Conservation (phyloP, 1,140 invertebrate genomes). For the Batillaria attramentaria region DNA sequence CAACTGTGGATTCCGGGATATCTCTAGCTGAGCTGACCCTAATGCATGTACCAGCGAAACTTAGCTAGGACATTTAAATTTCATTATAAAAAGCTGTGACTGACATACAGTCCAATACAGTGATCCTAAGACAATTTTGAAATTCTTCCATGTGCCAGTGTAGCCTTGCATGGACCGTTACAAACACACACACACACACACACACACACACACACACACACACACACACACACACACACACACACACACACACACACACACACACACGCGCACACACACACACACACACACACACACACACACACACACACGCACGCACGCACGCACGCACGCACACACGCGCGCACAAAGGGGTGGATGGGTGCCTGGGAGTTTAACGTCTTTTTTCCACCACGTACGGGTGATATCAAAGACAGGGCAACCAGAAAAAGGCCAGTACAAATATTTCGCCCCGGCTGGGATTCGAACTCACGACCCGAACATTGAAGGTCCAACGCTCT, state of each 20-base stretch:
- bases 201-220: conserved; percentile 3
- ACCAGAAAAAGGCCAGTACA: not conserved
- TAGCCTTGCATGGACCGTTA: not conserved
- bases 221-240: conserved; percentile 2
- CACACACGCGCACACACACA: not conserved
- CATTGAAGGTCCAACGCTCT: not conserved
- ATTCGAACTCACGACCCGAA: too few relatives aligned
- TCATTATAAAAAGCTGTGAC: too few relatives aligned
- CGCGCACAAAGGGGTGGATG: not conserved
- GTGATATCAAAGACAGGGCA: not conserved
- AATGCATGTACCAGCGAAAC: too few relatives aligned
- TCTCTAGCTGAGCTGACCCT: too few relatives aligned
- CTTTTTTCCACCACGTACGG: not conserved
- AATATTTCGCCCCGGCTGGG: too few relatives aligned
- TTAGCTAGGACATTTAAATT: too few relatives aligned
- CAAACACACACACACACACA: not conserved
- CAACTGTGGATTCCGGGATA: too few relatives aligned
- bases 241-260: conserved; percentile 2
- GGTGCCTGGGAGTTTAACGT: not conserved
- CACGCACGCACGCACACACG: too few relatives aligned
- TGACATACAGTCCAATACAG: too few relatives aligned
- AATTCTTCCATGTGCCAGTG: not conserved
- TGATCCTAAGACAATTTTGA: too few relatives aligned
- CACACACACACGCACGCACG: too few relatives aligned
- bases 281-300: too few relatives aligned